A percentile compares a stretch with the other conserved stretches of the same genome.
phyloP scores from a whole-genome alignment of 2,113 vertebrate species.

The Crotalus viridis region DNA sequence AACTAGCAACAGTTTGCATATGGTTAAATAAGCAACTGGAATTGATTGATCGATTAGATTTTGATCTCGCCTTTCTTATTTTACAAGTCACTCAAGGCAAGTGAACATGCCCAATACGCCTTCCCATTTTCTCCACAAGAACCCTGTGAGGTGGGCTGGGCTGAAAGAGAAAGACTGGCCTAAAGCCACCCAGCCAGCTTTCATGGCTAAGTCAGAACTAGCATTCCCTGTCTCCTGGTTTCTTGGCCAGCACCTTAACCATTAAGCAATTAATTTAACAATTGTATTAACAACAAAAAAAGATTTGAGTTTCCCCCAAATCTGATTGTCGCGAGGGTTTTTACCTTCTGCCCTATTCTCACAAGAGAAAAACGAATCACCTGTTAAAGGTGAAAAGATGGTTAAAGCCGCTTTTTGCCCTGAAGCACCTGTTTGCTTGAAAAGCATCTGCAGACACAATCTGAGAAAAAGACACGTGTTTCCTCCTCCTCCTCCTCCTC shows the following conservation, averaged over 20 bases:
- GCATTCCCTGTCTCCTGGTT: too few relatives aligned
- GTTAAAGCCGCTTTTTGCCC: background rate
- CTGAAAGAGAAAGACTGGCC: background rate
- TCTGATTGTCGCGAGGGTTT: background rate
- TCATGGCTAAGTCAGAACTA: too few relatives aligned
- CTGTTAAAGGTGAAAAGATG: background rate
- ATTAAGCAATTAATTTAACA: too few relatives aligned
- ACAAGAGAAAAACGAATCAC: background rate
- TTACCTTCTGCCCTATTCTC: too few relatives aligned
- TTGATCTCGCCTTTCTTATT: background rate
- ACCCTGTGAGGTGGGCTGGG: background rate
- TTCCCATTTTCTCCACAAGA: background rate
- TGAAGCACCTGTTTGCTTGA: too few relatives aligned
- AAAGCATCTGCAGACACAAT: background rate
- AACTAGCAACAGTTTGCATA: background rate
- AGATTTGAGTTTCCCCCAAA: too few relatives aligned
- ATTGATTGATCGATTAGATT: background rate
- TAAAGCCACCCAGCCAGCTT: too few relatives aligned
- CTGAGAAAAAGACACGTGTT: background rate
- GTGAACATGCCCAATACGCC: background rate
- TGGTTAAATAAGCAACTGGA: background rate
- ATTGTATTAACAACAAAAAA: too few relatives aligned
- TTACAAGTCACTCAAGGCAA: background rate
- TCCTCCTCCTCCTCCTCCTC: background rate
- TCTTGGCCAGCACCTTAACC: background rate